phyloP scores from a whole-genome alignment of 2,797 vertebrate genomes.

The Pseudomugil tenellus region DNA sequence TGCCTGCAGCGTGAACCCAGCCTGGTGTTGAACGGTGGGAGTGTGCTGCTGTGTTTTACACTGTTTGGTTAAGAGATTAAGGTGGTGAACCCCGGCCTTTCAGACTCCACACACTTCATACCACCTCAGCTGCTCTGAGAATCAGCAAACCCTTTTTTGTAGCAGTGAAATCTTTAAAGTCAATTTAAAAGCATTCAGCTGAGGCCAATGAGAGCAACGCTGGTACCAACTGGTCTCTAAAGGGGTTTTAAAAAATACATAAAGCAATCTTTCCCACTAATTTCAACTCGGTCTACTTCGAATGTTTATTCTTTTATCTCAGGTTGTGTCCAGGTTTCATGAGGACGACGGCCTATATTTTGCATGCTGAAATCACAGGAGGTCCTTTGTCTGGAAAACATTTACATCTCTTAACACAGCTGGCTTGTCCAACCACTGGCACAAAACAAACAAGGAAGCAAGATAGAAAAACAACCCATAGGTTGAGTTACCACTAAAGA shows the following conservation, averaged over 20 bases:
- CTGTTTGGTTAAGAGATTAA: slow-evolving; percentile 77
- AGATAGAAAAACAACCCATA: slow-evolving; percentile 72
- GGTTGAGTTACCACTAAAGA: slow-evolving; percentile 83
- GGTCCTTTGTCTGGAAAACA: slow-evolving; percentile 70
- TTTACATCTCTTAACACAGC: slow-evolving; percentile 87
- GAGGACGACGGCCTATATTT: slow-evolving; percentile 68
- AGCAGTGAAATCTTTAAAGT: slow-evolving; percentile 18
- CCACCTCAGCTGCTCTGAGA: slow-evolving; percentile 32
- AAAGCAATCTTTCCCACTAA: neutral
- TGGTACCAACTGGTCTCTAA: neutral
- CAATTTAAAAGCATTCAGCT: slow-evolving; percentile 10
- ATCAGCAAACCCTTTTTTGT: slow-evolving; percentile 1
- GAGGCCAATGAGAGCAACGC: neutral
- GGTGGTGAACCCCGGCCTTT: slow-evolving; percentile 51
- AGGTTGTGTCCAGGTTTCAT: slow-evolving; percentile 58
- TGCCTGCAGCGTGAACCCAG: slow-evolving; percentile 38
- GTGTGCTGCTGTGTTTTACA: slow-evolving; percentile 51
- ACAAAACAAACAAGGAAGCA: slow-evolving; percentile 76
- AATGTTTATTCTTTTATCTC: slow-evolving; percentile 43
- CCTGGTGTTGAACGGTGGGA: slow-evolving; percentile 62
- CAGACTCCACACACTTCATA: slow-evolving; percentile 43
- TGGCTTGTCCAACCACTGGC: slow-evolving; percentile 76
- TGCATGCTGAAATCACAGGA: slow-evolving; percentile 82
- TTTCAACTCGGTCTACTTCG: neutral
- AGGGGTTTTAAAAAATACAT: neutral